Evolutionary conservation across 2,113 vertebrate species (phyloP), one percentile per base, ranked within the genome.

Genomic region (Nicator chloris): DNA sequence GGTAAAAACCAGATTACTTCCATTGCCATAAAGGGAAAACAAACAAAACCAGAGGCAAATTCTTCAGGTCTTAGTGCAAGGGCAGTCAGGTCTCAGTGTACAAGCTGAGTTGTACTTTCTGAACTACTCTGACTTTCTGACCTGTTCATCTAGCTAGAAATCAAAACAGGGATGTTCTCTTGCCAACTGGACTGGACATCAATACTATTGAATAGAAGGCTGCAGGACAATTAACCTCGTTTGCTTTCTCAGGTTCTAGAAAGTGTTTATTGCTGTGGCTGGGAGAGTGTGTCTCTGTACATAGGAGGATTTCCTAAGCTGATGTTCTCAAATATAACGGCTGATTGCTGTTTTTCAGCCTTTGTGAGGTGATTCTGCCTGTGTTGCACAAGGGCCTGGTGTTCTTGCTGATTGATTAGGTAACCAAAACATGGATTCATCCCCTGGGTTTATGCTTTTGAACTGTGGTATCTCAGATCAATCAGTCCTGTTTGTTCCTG

Each of bases 121-220:
- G 69, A 83, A 47, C 42, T 51, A 10, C 35, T 42, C 31, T 10
- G 44, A 69, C 26, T 35, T 50, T 50, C 31, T 15, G 53, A 69
- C 37, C 22, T 47, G 14, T 77, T 81, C 42, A 35, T 57, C 44
- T 35, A 42, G 54, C n/a, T 23, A 35, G 47, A 73, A 77, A 75
- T 40, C 10, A n/a, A 71, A 88, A 30, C 31, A 69, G 24, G 40
- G 31, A 20, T 82, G 66, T 28, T 77, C 19, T 73, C 20, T 30
- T 69, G 50, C 37, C 50, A n/a, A 3, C 37, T 64, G 3, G 6
- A 30, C 60, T 44, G 24, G 39, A 15, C 0, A 0, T 53, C 0
- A 0, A 30, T 59, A 60, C 18, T 18, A 51, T 7, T 40, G 53
- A 81, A 24, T 16, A 7, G 68, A 70, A 73, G 45, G 35, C 40